Conservation (phyloP, 2,113 vertebrate species). For the Lutjanus erythropterus region DNA sequence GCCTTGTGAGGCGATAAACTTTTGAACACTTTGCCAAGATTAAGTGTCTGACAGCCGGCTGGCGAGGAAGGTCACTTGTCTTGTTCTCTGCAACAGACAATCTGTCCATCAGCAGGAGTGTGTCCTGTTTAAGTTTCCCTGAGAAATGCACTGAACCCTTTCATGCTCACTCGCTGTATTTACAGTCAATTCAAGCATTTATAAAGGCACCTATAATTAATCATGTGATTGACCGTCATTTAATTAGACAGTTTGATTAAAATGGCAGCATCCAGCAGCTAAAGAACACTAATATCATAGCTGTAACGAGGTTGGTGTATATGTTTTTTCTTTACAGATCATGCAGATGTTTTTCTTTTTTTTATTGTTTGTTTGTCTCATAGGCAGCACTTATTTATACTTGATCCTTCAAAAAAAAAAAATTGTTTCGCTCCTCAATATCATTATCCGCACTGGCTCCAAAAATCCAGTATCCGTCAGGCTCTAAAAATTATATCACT, state of each 20-base stretch:
- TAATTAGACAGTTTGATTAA: not conserved
- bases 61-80: constrained; percentile 30
- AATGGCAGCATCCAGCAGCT: too few species aligned
- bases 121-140: constrained; percentile 3
- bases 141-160: not conserved
- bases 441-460: too few species aligned
- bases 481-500: too few species aligned
- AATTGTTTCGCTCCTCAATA: too few species aligned
- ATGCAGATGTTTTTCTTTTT: too few species aligned
- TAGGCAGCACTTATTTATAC: too few species aligned
- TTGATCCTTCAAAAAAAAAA: too few species aligned
- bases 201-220: not conserved
- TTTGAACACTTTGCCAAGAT: constrained; percentile 28
- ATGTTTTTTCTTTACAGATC: too few species aligned
- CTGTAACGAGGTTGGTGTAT: too few species aligned
- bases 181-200: not conserved
- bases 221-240: not conserved
- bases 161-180: not conserved
- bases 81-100: not conserved
- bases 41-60: constrained; percentile 21
- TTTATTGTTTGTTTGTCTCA: too few species aligned
- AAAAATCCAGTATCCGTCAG: too few species aligned
- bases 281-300: not conserved
- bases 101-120: constrained; percentile 24
- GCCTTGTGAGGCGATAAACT: constrained; percentile 12